Evolutionary conservation across 2,113 vertebrate genomes (phyloP).

Genomic region (Pygoscelis antarcticus): DNA sequence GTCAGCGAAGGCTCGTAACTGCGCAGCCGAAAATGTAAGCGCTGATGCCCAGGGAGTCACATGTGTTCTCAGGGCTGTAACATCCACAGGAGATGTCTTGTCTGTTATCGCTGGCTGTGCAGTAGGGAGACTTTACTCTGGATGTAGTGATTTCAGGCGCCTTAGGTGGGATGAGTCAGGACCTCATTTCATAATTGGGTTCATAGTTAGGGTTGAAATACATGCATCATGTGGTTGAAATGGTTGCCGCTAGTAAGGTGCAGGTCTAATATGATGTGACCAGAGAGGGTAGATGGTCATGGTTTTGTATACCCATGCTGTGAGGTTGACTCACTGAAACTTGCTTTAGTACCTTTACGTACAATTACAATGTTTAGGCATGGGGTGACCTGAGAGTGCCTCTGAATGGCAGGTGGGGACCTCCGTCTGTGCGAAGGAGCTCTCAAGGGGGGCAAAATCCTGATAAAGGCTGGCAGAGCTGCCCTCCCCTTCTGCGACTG

Average conservation of each 20-base stretch:
- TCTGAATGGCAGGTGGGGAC: not conserved
- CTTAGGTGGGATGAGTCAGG: not conserved
- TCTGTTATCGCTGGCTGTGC: not conserved
- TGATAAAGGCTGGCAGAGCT: not conserved
- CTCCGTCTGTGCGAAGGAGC: not conserved
- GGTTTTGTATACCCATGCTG: not conserved
- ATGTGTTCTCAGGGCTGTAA: not conserved
- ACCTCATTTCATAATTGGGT: not conserved
- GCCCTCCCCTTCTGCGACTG: not conserved
- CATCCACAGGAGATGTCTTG: not conserved
- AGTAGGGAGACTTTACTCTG: not conserved
- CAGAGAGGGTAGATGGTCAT: not conserved
- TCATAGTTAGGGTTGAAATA: not conserved
- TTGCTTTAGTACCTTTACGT: not conserved
- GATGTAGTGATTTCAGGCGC: not conserved
- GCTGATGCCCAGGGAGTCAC: not conserved
- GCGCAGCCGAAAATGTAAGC: not conserved
- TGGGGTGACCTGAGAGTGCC: not conserved
- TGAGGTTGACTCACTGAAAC: not conserved
- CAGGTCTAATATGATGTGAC: not conserved
- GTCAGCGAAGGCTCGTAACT: fast-evolving
- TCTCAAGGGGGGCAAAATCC: not conserved
- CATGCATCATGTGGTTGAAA: not conserved
- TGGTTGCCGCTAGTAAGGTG: not conserved
- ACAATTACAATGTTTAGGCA: not conserved